Percentiles rank a stretch among this genome's conserved stretches.
These are phyloP conservation scores for Poecile montanus DNA, from an alignment of 2,797 vertebrate species.

Conservation along the genomic window DNA sequence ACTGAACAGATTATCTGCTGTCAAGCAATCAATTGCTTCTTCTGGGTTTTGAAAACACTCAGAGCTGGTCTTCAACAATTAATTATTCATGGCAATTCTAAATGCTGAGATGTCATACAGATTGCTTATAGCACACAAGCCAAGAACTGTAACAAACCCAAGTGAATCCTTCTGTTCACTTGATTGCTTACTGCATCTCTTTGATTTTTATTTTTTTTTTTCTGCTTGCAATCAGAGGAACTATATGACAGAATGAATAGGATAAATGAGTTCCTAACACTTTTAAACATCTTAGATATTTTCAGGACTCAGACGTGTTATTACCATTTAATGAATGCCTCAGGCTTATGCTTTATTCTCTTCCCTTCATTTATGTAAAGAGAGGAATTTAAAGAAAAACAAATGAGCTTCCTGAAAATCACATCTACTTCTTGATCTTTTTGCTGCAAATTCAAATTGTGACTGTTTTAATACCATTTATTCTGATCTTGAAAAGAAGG, in stretches of 20 bases:
- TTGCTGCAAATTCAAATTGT: background rate
- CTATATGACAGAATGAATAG: slow-evolving; percentile 8
- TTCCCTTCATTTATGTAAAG: background rate
- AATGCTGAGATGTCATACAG: background rate
- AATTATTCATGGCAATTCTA: background rate
- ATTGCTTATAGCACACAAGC: background rate
- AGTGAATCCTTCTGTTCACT: background rate
- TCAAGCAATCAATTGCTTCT: background rate
- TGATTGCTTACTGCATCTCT: background rate
- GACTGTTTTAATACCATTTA: background rate
- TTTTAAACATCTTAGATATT: background rate
- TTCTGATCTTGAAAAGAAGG: background rate
- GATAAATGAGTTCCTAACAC: background rate
- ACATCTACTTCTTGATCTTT: background rate
- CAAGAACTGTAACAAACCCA: background rate
- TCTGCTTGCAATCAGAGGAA: background rate
- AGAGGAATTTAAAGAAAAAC: background rate
- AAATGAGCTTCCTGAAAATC: background rate
- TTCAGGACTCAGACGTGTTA: background rate
- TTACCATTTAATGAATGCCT: background rate
- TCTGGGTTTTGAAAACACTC: background rate
- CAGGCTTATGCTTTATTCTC: background rate
- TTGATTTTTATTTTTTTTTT: background rate
- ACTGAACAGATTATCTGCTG: background rate
- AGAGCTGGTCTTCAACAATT: background rate